Percentiles rank a stretch among this genome's conserved stretches.
phyloP scores from a whole-genome alignment of 1,140 invertebrate genomes.

The Macrocentrus cingulum region DNA sequence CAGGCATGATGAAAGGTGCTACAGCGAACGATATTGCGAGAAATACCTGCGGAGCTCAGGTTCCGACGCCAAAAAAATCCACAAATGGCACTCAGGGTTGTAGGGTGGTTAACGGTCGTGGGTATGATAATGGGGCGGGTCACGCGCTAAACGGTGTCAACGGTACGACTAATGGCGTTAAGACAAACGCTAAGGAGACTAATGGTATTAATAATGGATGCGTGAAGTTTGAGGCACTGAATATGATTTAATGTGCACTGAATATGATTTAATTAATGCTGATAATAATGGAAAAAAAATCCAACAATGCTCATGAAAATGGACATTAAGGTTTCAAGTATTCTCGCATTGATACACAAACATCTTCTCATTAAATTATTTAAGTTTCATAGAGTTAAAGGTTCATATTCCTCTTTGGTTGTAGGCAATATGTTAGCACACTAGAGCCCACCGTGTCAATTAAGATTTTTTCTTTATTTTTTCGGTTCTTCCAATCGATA shows the following conservation, averaged over 20 bases:
- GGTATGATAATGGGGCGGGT: slow-evolving; percentile 22
- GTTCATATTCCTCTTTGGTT: too few species aligned
- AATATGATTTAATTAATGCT: slow-evolving; percentile 5
- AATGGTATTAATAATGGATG: background rate
- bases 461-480: background rate
- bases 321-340: slow-evolving; percentile 18
- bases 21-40: slow-evolving; percentile 25
- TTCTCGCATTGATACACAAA: background rate
- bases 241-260: background rate
- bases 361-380: slow-evolving; percentile 4
- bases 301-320: slow-evolving; percentile 17
- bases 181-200: slow-evolving; percentile 20
- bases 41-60: slow-evolving; percentile 16
- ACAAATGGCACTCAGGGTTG: slow-evolving; percentile 29
- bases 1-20: slow-evolving; percentile 33
- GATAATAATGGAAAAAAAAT: background rate
- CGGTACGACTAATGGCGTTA: slow-evolving; percentile 30
- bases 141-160: slow-evolving; percentile 33
- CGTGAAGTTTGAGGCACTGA: too few species aligned
- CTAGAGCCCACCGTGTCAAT: background rate
- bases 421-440: background rate
- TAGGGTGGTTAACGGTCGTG: slow-evolving; percentile 23
- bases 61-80: slow-evolving; percentile 18
- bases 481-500: background rate
- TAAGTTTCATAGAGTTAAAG: background rate